Conservation (phyloP, 2,797 vertebrate genomes). For the Spatula clypeata region DNA sequence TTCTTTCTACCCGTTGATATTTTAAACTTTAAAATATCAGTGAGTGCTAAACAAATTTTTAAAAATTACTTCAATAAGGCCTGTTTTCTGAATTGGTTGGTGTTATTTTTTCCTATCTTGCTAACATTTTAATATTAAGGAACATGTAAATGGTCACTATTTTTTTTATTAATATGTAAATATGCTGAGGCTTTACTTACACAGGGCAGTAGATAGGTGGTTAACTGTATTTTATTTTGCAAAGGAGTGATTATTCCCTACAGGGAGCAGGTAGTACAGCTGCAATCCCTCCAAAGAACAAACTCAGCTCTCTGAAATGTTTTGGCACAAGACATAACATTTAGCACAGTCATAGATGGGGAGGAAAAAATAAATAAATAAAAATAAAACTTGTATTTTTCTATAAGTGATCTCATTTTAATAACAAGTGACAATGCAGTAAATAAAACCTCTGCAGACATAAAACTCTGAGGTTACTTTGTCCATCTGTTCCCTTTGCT, state of each 20-base stretch:
- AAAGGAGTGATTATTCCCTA: not conserved
- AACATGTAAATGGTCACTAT: not conserved
- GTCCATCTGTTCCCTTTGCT: not conserved
- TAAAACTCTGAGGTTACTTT: not conserved
- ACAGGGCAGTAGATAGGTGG: not conserved
- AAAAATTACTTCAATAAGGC: not conserved
- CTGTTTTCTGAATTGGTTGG: not conserved
- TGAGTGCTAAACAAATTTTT: not conserved
- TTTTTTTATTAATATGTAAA: not conserved
- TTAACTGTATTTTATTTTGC: not conserved
- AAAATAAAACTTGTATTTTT: fast-evolving
- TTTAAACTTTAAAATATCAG: not conserved
- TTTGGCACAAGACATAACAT: not conserved
- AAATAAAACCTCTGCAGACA: not conserved
- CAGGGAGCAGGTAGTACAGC: not conserved
- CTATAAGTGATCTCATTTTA: not conserved
- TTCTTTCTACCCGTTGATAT: not conserved
- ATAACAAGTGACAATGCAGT: not conserved
- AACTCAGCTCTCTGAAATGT: not conserved
- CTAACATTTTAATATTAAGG: not conserved
- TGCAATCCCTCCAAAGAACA: not conserved
- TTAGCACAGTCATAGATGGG: not conserved
- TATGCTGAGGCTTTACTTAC: not conserved
- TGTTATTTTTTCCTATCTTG: not conserved
- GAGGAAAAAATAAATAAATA: not conserved